Evolutionary conservation across 2,797 vertebrate species (phyloP), one percentile per base, ranked within the genome.

Genomic region (Pitangus sulphuratus): DNA sequence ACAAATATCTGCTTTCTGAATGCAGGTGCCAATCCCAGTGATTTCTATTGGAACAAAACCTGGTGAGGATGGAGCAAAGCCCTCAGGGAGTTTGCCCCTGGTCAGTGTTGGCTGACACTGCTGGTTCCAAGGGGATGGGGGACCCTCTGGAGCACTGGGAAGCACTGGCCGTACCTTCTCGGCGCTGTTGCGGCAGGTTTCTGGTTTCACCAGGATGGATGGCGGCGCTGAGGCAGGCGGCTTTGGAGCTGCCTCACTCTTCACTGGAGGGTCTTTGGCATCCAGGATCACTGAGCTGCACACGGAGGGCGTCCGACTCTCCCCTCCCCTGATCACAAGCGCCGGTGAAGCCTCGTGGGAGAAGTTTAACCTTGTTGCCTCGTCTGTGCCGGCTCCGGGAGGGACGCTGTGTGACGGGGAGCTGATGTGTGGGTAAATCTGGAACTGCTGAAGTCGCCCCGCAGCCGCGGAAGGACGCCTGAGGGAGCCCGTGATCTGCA

Each of bases 161-260:
- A 4, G 16, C 5, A 1, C n/a, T 1, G 15, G 4, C 44, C 12
- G 12, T 98, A 99, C 99, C 99, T 99, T 99, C 54, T 99, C 99
- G 3, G 82, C 91, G 61, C 93, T 98, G 95, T 97, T 98, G 97
- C 98, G 99, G 87, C 98, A 97, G 44, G 98, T 97, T 64, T 99
- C 99, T n/a, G 99, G 99, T 93, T 98, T 99, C 93, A 99, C 98
- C 62, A 99, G 98, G 97, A 99, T 99, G 20, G 99, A 99, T 1
- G 99, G 99, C 3, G 98, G 99, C 30, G 98, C 98, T 5, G 96
- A 97, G 0, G 97, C 74, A 0, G 97, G 97, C 0, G 98, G 98
- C 93, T 98, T 98, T 12, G 97, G 95, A 50, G 82, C 95, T 1
- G 97, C 87, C 56, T 99, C 98, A 8, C 97, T 98, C 80, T 96